Percentiles rank a stretch among this genome's conserved stretches.
Evolutionary conservation across 2,113 vertebrate genomes (phyloP).

Genomic region (Microcebus tavaratra): DNA sequence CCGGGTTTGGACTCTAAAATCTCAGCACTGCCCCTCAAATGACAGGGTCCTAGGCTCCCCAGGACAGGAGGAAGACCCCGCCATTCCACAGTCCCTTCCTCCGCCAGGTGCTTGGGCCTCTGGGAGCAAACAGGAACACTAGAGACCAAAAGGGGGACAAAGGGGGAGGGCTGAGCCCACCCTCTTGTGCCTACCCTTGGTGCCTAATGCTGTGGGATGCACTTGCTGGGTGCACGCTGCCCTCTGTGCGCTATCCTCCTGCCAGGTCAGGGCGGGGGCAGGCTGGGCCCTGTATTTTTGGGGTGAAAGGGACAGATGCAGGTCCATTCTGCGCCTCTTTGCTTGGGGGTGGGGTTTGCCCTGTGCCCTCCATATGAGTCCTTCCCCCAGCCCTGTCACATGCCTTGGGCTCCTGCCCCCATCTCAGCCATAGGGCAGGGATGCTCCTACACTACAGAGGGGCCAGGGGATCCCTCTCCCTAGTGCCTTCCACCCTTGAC

Average conservation of each 20-base stretch:
- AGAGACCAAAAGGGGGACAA: constrained; percentile 72
- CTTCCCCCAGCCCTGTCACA: background rate
- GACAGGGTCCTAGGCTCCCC: constrained; percentile 11
- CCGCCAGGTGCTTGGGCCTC: constrained; percentile 73
- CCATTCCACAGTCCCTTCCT: constrained; percentile 25
- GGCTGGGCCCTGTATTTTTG: constrained; percentile 44
- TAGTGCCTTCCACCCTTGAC: constrained; percentile 70
- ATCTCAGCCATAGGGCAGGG: constrained; percentile 71
- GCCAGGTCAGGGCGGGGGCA: background rate
- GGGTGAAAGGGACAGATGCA: constrained; percentile 42
- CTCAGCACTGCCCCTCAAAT: constrained; percentile 59
- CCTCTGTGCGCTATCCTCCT: background rate
- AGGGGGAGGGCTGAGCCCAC: constrained; percentile 63
- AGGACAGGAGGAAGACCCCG: constrained; percentile 43
- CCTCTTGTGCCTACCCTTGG: constrained; percentile 49
- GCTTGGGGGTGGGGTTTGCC: constrained; percentile 30
- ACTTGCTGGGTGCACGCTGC: background rate
- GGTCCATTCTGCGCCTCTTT: constrained; percentile 27
- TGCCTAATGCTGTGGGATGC: constrained; percentile 48
- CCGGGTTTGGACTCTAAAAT: constrained; percentile 62
- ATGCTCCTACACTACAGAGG: constrained; percentile 78
- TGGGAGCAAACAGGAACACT: constrained; percentile 79
- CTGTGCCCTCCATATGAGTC: constrained; percentile 32
- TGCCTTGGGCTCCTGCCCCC: constrained; percentile 73
- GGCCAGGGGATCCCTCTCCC: constrained; percentile 58